Evolutionary conservation across 2,797 vertebrate genomes (phyloP).

Genomic region (Rousettus madagascariensis): DNA sequence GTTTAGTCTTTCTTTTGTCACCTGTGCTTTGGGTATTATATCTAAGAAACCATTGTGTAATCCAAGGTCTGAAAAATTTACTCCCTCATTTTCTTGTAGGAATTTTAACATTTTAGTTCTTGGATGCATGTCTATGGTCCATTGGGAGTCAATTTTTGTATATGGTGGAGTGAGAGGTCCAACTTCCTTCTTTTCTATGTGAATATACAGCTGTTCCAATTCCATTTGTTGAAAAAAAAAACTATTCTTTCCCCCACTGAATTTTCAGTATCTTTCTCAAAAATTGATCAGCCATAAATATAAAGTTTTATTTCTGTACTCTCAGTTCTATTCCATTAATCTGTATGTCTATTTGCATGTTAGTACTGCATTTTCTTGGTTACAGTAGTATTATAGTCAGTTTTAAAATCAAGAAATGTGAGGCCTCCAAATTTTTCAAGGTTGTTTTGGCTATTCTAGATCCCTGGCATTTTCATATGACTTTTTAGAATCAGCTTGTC

Average conservation of each 20-base stretch:
- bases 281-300: background rate
- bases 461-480: background rate
- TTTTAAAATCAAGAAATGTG: background rate
- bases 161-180: background rate
- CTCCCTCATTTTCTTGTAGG: background rate
- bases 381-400: background rate
- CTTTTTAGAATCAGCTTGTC: background rate
- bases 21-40: background rate
- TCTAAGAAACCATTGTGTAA: background rate
- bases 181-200: background rate
- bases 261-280: background rate
- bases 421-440: background rate
- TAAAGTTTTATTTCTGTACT: background rate
- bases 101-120: background rate
- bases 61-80: background rate
- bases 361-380: background rate
- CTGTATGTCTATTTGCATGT: background rate
- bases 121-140: background rate
- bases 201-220: background rate
- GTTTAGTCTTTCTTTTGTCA: background rate
- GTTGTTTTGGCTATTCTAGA: background rate
- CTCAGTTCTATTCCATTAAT: background rate
- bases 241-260: background rate
- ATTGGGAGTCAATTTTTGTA: background rate
- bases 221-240: background rate